These are phyloP conservation scores for Theristicus caerulescens DNA, from an alignment of 2,113 vertebrate genomes.

Conservation along the genomic window DNA sequence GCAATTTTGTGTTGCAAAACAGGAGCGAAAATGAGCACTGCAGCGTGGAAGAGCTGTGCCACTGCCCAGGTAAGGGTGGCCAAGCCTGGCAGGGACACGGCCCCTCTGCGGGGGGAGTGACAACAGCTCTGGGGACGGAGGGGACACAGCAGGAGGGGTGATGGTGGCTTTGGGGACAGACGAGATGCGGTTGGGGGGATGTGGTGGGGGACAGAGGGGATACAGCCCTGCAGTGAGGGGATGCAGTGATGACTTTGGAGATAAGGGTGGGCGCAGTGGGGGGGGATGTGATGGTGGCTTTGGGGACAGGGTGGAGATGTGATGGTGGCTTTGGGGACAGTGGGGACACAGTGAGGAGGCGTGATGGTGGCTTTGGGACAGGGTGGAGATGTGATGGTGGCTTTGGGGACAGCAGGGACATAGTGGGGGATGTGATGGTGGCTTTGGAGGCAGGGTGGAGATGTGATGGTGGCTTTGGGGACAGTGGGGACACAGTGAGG, in stretches of 20 bases:
- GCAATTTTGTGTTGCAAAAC: conserved; percentile 14
- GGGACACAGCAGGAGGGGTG: not conserved
- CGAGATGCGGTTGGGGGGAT: fast-evolving
- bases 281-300: not conserved
- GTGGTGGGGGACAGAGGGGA: not conserved
- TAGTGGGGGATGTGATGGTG: too few species aligned
- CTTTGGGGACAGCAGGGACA: not conserved
- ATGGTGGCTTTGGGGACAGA: not conserved
- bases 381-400: fast-evolving
- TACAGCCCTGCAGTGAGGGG: too few species aligned
- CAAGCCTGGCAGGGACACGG: not conserved
- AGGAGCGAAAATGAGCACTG: conserved; percentile 30
- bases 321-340: not conserved
- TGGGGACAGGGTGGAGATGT: not conserved
- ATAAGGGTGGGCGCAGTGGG: not conserved
- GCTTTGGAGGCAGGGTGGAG: not conserved
- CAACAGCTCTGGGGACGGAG: not conserved
- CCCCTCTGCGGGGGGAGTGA: not conserved
- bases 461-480: not conserved
- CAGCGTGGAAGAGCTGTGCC: not conserved
- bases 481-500: too few species aligned
- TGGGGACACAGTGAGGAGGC: fast-evolving
- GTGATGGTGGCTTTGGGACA: not conserved
- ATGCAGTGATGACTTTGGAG: not conserved
- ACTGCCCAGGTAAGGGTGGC: not conserved